Percentiles rank a stretch among this genome's conserved stretches.
Evolutionary conservation across 2,113 vertebrate genomes (phyloP).

Genomic region (Microcebus murinus): DNA sequence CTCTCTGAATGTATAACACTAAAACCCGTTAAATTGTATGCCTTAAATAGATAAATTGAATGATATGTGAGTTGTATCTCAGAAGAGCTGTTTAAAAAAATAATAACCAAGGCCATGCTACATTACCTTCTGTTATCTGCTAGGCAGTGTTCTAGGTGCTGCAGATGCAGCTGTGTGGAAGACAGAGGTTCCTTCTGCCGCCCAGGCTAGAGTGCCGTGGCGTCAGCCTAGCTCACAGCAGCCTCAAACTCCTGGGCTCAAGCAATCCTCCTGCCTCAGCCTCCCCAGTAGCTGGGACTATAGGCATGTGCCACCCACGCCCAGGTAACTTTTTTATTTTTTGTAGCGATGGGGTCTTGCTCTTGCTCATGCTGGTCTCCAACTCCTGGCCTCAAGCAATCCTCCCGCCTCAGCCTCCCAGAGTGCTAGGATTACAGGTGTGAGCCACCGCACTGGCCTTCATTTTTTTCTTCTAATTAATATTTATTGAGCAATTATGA

Average conservation of each 20-base stretch:
- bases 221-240: not conserved
- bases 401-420: too few relatives aligned
- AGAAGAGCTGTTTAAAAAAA: not conserved
- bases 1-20: not conserved
- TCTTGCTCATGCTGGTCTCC: too few relatives aligned
- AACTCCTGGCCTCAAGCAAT: too few relatives aligned
- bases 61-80: too few relatives aligned
- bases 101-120: too few relatives aligned
- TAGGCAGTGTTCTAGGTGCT: not conserved
- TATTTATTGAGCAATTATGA: not conserved
- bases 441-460: not conserved
- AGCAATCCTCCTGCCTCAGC: not conserved
- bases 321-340: too few relatives aligned
- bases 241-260: not conserved
- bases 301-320: rapidly evolving
- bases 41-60: too few relatives aligned
- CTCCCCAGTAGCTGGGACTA: too few relatives aligned
- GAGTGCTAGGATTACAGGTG: too few relatives aligned
- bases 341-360: too few relatives aligned
- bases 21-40: too few relatives aligned
- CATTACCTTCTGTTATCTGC: not conserved
- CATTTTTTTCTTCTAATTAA: not conserved
- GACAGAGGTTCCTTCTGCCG: not conserved
- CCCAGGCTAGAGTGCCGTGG: not conserved
- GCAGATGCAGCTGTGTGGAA: not conserved